These are phyloP conservation scores for Drosophila biarmipes DNA, from an alignment of 1,140 invertebrate species.

Conservation along the genomic window DNA sequence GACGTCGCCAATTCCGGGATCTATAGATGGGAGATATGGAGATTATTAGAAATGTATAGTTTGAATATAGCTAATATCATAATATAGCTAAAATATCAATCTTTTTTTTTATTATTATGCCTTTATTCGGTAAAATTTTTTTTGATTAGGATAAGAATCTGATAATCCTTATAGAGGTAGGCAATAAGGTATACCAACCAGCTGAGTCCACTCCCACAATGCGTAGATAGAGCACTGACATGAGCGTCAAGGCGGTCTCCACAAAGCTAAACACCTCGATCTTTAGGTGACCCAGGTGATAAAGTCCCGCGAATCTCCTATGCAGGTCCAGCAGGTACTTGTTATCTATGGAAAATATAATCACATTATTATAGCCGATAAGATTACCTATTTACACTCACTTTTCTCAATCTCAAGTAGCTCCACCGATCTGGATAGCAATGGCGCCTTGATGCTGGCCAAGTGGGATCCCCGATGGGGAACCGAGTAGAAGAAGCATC, in stretches of 20 bases:
- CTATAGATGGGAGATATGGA: slow-evolving; percentile 74
- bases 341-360: slow-evolving; percentile 85
- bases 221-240: slow-evolving; percentile 88
- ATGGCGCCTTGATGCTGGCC: slow-evolving; percentile 88
- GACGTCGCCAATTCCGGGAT: slow-evolving; percentile 88
- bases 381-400: slow-evolving; percentile 65
- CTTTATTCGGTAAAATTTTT: neutral
- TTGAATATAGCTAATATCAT: too few relatives aligned
- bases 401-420: slow-evolving; percentile 87
- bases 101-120: neutral
- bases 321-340: slow-evolving; percentile 87
- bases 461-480: slow-evolving; percentile 89
- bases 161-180: too few relatives aligned
- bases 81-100: too few relatives aligned
- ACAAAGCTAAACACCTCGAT: slow-evolving; percentile 88
- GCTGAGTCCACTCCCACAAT: slow-evolving; percentile 89
- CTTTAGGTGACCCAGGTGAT: slow-evolving; percentile 84
- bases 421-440: slow-evolving; percentile 87
- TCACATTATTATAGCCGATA: neutral
- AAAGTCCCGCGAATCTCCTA: slow-evolving; percentile 85
- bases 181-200: slow-evolving; percentile 85
- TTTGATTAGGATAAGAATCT: neutral
- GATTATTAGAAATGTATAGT: too few relatives aligned
- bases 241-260: slow-evolving; percentile 88
- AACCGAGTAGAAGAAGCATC: slow-evolving; percentile 90